Evolutionary conservation across 2,888 invertebrate genomes (phyloP).

Genomic region (Tribolium freemani): DNA sequence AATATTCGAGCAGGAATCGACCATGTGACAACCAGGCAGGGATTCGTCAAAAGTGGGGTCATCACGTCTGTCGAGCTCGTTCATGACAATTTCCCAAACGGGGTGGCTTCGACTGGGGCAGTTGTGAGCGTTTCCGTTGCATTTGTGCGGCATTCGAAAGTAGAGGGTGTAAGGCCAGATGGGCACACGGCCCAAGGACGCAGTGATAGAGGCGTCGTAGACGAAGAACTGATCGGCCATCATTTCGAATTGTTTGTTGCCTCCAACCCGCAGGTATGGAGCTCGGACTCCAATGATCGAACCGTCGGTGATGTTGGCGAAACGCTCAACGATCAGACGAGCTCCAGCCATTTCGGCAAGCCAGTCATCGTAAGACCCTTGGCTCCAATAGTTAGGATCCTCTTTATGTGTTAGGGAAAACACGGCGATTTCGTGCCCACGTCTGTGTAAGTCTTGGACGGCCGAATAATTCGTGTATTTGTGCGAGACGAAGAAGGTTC

Average conservation of each 20-base stretch:
- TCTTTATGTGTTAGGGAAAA: slow-evolving; percentile 95
- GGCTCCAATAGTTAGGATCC: slow-evolving; percentile 91
- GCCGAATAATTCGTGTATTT: slow-evolving; percentile 94
- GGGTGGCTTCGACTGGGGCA: slow-evolving; percentile 93
- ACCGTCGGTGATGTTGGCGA: slow-evolving; percentile 92
- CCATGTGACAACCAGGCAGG: slow-evolving; percentile 94
- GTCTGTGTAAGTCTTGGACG: slow-evolving; percentile 89
- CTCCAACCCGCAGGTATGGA: slow-evolving; percentile 91
- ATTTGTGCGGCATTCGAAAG: slow-evolving; percentile 96
- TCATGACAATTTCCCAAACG: slow-evolving; percentile 98
- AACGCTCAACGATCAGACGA: slow-evolving; percentile 87
- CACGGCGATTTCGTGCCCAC: slow-evolving; percentile 92
- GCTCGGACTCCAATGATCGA: slow-evolving; percentile 91
- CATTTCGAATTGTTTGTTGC: slow-evolving; percentile 96
- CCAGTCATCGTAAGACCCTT: slow-evolving; percentile 92
- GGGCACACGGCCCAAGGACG: slow-evolving; percentile 88
- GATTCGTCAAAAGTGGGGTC: slow-evolving; percentile 95
- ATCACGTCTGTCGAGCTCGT: slow-evolving; percentile 92
- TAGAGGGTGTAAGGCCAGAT: slow-evolving; percentile 98
- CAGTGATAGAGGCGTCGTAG: slow-evolving; percentile 95
- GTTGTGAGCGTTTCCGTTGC: slow-evolving; percentile 94
- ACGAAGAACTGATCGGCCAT: slow-evolving; percentile 96
- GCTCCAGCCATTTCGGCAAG: slow-evolving; percentile 95
- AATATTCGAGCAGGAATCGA: slow-evolving; percentile 94
- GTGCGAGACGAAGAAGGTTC: slow-evolving; percentile 93